These are phyloP conservation scores for Neodiprion lecontei DNA, from an alignment of 1,140 invertebrate genomes.

Conservation along the genomic window DNA sequence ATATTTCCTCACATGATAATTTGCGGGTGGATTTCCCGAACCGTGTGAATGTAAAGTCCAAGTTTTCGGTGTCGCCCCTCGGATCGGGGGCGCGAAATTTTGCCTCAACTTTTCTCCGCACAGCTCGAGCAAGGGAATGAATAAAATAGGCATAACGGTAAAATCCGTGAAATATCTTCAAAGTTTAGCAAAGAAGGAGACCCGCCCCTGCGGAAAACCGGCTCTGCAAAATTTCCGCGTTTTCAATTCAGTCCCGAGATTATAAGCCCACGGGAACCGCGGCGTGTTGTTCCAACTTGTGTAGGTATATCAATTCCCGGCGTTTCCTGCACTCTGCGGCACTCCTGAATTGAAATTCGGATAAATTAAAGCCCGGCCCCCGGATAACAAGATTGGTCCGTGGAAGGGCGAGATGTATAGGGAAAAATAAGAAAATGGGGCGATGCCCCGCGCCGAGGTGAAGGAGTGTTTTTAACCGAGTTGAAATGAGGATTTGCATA, in stretches of 20 bases:
- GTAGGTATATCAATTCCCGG: slow-evolving; percentile 4
- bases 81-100: too few relatives aligned
- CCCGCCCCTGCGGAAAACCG: not conserved
- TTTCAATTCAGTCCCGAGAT: slow-evolving; percentile 21
- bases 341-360: slow-evolving; percentile 47
- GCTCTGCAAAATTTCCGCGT: slow-evolving; percentile 1
- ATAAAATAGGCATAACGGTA: slow-evolving; percentile 6
- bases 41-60: not conserved
- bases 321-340: slow-evolving; percentile 17
- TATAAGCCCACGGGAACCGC: too few relatives aligned
- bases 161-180: slow-evolving; percentile 27
- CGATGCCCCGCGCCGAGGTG: slow-evolving; percentile 22
- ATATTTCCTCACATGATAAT: too few relatives aligned
- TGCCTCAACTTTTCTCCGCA: not conserved
- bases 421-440: slow-evolving; percentile 19
- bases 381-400: slow-evolving; percentile 43
- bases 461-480: slow-evolving; percentile 48
- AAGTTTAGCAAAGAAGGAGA: slow-evolving; percentile 3
- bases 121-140: not conserved
- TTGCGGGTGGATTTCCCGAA: not conserved
- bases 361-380: slow-evolving; percentile 36
- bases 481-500: slow-evolving; percentile 52
- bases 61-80: too few relatives aligned
- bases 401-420: slow-evolving; percentile 15
- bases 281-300: not conserved